These are phyloP conservation scores for Teleogryllus occipitalis DNA, from an alignment of 1,140 invertebrate species.

Conservation along the genomic window DNA sequence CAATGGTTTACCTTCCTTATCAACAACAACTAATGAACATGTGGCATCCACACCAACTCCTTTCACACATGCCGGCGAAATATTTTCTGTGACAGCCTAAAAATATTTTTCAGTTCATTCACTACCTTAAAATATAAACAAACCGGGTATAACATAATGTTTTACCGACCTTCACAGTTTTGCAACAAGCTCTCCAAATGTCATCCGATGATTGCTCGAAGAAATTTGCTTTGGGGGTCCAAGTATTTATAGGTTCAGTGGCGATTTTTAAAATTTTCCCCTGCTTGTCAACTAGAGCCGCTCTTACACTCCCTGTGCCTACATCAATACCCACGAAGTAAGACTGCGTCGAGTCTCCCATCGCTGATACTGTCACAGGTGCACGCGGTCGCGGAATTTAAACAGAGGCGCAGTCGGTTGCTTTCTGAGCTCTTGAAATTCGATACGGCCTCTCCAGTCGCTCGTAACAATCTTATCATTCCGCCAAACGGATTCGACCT, in stretches of 20 bases:
- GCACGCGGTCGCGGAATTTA: too few relatives aligned
- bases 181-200: constrained; percentile 71
- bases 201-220: constrained; percentile 91
- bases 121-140: constrained; percentile 12
- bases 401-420: neutral
- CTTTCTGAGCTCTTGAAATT: neutral
- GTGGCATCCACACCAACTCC: constrained; percentile 95
- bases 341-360: neutral
- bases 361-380: neutral
- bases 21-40: constrained; percentile 82
- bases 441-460: neutral
- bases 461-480: neutral
- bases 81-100: constrained; percentile 51
- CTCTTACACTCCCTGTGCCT: constrained; percentile 81
- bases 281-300: constrained; percentile 58
- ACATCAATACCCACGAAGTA: constrained; percentile 86
- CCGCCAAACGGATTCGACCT: neutral
- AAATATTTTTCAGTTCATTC: constrained; percentile 23
- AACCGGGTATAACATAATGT: neutral
- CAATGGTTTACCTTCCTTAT: constrained; percentile 57
- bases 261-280: constrained; percentile 59
- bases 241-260: constrained; percentile 60
- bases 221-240: constrained; percentile 64
- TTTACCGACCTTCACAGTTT: constrained; percentile 55
- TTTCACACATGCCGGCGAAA: constrained; percentile 51